These are phyloP conservation scores for Eupsilia transversa DNA, from an alignment of 2,888 invertebrate genomes.

Conservation along the genomic window DNA sequence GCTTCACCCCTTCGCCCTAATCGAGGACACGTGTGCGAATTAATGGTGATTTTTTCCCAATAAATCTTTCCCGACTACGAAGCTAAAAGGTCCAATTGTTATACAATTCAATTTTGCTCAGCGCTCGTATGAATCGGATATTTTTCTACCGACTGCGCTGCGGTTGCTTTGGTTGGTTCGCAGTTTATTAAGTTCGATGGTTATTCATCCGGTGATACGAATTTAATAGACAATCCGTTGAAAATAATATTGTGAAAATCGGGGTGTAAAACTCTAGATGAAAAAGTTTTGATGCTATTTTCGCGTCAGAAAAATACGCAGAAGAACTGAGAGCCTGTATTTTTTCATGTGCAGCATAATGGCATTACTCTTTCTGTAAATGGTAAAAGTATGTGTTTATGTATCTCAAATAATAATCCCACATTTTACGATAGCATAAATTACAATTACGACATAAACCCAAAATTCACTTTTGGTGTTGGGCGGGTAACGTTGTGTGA, in stretches of 20 bases:
- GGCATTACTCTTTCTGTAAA: slow-evolving; percentile 36
- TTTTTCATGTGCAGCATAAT: slow-evolving; percentile 7
- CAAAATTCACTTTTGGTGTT: slow-evolving; percentile 78
- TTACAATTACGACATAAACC: slow-evolving; percentile 79
- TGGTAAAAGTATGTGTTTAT: slow-evolving; percentile 38
- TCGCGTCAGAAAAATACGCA: slow-evolving; percentile 10
- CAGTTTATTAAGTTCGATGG: slow-evolving; percentile 45
- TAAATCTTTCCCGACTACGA: slow-evolving; percentile 73
- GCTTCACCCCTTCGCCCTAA: slow-evolving; percentile 86
- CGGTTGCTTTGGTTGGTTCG: slow-evolving; percentile 50
- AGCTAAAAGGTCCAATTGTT: slow-evolving; percentile 79
- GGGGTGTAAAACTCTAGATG: neutral
- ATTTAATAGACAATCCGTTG: slow-evolving; percentile 36
- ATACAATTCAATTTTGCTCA: slow-evolving; percentile 65
- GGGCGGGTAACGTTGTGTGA: slow-evolving; percentile 70
- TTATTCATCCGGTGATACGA: slow-evolving; percentile 27
- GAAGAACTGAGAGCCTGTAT: slow-evolving; percentile 5
- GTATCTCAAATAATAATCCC: slow-evolving; percentile 51
- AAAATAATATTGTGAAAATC: neutral
- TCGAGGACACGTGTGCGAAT: slow-evolving; percentile 88
- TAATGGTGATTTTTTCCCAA: slow-evolving; percentile 86
- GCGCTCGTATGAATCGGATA: slow-evolving; percentile 63
- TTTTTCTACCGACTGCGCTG: slow-evolving; percentile 64
- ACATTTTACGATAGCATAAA: slow-evolving; percentile 73
- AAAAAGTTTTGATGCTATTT: neutral